Evolutionary conservation across 2,113 vertebrate genomes (phyloP).

Genomic region (Urocynchramus pylzowi): DNA sequence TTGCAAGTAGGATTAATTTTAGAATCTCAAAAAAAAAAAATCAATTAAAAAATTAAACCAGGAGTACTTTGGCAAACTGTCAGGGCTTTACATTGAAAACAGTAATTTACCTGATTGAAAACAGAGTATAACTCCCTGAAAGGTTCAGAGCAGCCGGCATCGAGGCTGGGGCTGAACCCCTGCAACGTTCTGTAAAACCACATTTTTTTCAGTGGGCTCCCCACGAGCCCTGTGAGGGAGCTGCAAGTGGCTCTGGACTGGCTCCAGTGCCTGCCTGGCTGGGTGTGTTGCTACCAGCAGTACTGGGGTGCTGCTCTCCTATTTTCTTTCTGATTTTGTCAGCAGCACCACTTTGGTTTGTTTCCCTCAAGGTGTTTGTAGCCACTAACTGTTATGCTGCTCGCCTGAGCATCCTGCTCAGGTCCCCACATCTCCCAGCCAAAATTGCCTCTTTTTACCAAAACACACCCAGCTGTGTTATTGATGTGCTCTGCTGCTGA

Average conservation of each 20-base stretch:
- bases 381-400: neutral
- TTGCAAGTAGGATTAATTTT: slow-evolving; percentile 71
- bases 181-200: neutral
- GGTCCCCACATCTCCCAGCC: neutral
- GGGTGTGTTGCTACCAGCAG: neutral
- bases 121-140: neutral
- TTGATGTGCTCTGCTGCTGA: neutral
- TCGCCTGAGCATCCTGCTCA: neutral
- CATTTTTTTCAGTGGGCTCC: neutral
- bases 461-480: neutral
- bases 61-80: slow-evolving; percentile 65
- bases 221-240: neutral
- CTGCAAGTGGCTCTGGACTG: neutral
- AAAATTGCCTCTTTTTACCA: neutral
- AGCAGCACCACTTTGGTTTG: neutral
- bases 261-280: neutral
- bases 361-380: neutral
- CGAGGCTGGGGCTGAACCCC: neutral
- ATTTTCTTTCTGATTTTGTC: neutral
- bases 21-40: slow-evolving; percentile 58
- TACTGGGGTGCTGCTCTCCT: neutral
- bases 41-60: slow-evolving; percentile 18
- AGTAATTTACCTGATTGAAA: neutral
- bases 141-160: fast-evolving
- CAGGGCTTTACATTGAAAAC: neutral